Evolutionary conservation across 2,888 invertebrate genomes (phyloP).

Genomic region (Acleris holmiana): DNA sequence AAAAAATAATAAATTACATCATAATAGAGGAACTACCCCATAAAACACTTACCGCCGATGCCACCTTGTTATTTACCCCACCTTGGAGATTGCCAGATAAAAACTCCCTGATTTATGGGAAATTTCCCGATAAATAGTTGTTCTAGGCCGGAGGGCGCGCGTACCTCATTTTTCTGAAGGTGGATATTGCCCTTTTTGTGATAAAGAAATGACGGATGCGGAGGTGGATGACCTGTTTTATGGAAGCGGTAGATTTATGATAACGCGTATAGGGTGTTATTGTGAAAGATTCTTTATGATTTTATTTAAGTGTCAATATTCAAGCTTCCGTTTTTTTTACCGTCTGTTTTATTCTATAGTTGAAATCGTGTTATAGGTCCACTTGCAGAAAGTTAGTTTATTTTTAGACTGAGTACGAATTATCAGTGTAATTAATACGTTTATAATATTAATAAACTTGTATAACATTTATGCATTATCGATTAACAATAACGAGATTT

Average conservation of each 20-base stretch:
- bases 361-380: too few species aligned
- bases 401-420: too few species aligned
- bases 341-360: too few species aligned
- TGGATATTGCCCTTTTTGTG: slow-evolving; percentile 43
- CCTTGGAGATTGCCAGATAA: slow-evolving; percentile 38
- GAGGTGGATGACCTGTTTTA: slow-evolving; percentile 37
- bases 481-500: too few species aligned
- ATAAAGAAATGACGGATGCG: slow-evolving; percentile 45
- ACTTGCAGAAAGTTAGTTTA: too few species aligned
- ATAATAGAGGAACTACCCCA: slow-evolving; percentile 15
- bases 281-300: slow-evolving; percentile 3
- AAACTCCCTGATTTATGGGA: slow-evolving; percentile 40
- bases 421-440: too few species aligned
- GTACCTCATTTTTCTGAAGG: slow-evolving; percentile 42
- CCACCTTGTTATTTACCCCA: slow-evolving; percentile 38
- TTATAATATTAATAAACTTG: too few species aligned
- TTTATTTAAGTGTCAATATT: slow-evolving; percentile 8
- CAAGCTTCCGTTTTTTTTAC: too few species aligned
- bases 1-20: slow-evolving; percentile 15
- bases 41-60: slow-evolving; percentile 34
- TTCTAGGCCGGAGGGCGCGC: slow-evolving; percentile 41
- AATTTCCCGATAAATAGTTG: slow-evolving; percentile 42
- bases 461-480: too few species aligned
- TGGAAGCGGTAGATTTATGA: slow-evolving; percentile 37
- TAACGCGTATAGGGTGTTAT: slow-evolving; percentile 19